Conservation (phyloP, 2,797 vertebrate genomes). For the Parambassis ranga region DNA sequence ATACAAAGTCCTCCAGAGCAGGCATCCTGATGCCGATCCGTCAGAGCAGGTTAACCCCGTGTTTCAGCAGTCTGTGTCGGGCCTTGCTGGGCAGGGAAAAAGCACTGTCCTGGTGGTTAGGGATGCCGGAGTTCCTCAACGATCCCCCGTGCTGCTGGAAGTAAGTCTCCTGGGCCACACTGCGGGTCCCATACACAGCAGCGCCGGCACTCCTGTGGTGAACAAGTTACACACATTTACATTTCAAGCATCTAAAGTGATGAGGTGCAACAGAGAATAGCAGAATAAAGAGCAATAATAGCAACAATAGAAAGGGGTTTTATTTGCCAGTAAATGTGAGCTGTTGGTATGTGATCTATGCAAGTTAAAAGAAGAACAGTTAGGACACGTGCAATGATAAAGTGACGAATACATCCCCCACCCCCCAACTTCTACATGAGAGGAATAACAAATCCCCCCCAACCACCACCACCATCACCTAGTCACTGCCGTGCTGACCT, state of each 20-base stretch:
- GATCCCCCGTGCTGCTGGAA: slow-evolving; percentile 86
- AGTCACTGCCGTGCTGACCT: slow-evolving; percentile 80
- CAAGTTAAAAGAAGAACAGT: background rate
- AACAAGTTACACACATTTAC: slow-evolving; percentile 6
- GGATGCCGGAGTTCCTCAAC: slow-evolving; percentile 87
- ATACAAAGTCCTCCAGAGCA: background rate
- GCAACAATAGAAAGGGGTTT: background rate
- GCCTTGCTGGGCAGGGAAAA: slow-evolving; percentile 88
- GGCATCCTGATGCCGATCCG: rapidly evolving
- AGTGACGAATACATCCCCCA: slow-evolving; percentile 25
- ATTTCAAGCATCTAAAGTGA: slow-evolving; percentile 4
- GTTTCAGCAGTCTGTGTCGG: slow-evolving; percentile 91
- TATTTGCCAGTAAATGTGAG: background rate
- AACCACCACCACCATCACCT: slow-evolving; percentile 28
- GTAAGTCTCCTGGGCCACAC: slow-evolving; percentile 87
- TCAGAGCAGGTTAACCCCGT: slow-evolving; percentile 93
- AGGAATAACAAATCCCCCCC: slow-evolving; percentile 29
- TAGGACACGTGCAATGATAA: background rate
- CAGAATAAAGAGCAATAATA: background rate
- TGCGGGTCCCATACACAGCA: slow-evolving; percentile 86
- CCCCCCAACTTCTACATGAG: slow-evolving; percentile 43
- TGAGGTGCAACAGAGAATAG: background rate
- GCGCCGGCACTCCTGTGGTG: slow-evolving; percentile 83
- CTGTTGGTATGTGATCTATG: background rate
- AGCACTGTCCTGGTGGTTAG: slow-evolving; percentile 88